These are phyloP conservation scores for Echinops telfairi DNA, from an alignment of 2,113 vertebrate genomes.

Conservation along the genomic window DNA sequence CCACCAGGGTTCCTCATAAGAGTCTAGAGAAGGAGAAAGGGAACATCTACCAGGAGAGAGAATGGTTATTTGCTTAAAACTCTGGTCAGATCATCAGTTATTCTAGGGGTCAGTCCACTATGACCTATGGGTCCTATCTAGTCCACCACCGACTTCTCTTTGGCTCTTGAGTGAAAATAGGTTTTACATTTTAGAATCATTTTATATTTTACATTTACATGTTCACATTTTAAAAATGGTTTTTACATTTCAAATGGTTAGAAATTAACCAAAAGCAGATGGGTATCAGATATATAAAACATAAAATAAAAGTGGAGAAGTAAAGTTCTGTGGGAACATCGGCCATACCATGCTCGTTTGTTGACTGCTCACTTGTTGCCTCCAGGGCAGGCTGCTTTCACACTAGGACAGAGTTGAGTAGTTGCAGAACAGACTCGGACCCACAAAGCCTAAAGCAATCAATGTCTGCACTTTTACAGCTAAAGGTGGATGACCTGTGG, in stretches of 20 bases:
- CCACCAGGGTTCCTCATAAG: too few relatives aligned
- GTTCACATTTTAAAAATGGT: too few relatives aligned
- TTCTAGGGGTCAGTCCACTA: neutral
- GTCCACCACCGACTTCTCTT: neutral
- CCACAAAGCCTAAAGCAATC: neutral
- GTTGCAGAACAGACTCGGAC: neutral
- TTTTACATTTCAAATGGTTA: constrained; percentile 28
- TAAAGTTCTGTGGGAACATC: neutral
- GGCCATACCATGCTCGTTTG: neutral
- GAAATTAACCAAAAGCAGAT: neutral
- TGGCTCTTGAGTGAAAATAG: neutral
- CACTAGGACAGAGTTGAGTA: neutral
- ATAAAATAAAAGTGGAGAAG: neutral
- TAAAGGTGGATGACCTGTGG: neutral
- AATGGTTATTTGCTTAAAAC: neutral
- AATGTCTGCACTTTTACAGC: neutral
- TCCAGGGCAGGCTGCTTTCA: neutral
- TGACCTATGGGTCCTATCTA: neutral
- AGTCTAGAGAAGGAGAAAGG: neutral
- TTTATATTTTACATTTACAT: too few relatives aligned
- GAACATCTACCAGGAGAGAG: neutral
- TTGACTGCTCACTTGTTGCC: neutral
- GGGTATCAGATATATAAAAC: neutral
- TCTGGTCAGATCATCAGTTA: constrained; percentile 1
- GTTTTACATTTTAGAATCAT: too few relatives aligned